Conservation (phyloP, 2,113 vertebrate species). For the Apeltes quadracus region DNA sequence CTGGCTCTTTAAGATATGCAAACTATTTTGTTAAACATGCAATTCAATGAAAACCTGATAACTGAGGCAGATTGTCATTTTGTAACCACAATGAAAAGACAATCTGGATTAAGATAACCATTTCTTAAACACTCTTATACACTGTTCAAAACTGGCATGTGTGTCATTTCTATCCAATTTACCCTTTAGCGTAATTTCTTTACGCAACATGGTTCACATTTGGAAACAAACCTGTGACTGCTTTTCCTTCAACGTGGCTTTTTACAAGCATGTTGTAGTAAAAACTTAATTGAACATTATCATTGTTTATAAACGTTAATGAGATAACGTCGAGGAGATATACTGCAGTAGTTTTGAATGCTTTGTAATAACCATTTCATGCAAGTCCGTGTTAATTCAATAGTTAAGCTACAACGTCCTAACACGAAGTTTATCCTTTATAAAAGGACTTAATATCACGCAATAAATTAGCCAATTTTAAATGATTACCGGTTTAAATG, state of each 20-base stretch:
- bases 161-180: background rate
- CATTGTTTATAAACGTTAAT: background rate
- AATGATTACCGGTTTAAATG: background rate
- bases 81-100: background rate
- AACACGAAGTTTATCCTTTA: background rate
- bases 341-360: background rate
- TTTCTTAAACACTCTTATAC: background rate
- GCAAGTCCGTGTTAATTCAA: background rate
- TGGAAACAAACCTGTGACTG: background rate
- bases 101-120: background rate
- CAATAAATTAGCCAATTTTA: background rate
- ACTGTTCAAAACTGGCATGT: background rate
- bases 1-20: constrained; percentile 10
- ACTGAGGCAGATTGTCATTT: background rate
- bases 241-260: background rate
- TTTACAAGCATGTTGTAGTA: background rate
- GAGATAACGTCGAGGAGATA: background rate
- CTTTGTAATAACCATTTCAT: background rate
- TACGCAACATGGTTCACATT: background rate
- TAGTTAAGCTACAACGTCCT: background rate
- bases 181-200: background rate
- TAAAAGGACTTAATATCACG: background rate
- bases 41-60: constrained; percentile 11
- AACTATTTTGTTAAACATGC: constrained; percentile 30
- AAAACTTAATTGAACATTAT: background rate